Percentiles rank a stretch among this genome's conserved stretches.
Evolutionary conservation across 2,113 vertebrate species (phyloP).

Genomic region (Prunella himalayana): DNA sequence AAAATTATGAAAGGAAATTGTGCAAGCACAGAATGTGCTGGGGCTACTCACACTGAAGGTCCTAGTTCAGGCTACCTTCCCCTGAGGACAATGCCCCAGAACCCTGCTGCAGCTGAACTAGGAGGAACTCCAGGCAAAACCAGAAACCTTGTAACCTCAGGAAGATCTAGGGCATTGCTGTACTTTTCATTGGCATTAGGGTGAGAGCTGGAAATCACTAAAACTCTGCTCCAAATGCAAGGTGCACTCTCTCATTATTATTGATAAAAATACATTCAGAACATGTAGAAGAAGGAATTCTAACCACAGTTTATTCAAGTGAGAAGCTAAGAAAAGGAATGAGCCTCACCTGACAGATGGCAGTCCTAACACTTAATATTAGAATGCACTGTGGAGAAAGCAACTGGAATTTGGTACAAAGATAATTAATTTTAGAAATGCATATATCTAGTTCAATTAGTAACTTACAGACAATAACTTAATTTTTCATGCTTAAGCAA

Average conservation of each 20-base stretch:
- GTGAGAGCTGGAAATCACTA: not conserved
- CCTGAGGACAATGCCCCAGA: not conserved
- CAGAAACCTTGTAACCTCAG: not conserved
- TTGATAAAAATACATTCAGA: not conserved
- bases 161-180: not conserved
- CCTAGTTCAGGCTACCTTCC: not conserved
- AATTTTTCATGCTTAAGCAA: not conserved
- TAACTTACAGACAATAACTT: not conserved
- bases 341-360: not conserved
- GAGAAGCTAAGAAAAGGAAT: not conserved
- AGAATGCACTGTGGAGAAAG: not conserved
- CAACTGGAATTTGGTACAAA: not conserved
- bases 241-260: not conserved
- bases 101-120: not conserved
- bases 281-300: not conserved
- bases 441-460: not conserved
- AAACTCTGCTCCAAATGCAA: not conserved
- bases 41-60: not conserved
- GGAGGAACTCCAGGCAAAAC: not conserved
- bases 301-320: not conserved
- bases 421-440: not conserved
- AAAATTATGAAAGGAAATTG: not conserved
- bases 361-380: not conserved
- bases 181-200: not conserved
- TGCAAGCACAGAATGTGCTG: not conserved